phyloP scores from a whole-genome alignment of 2,113 vertebrate species.

The Saccopteryx bilineata region DNA sequence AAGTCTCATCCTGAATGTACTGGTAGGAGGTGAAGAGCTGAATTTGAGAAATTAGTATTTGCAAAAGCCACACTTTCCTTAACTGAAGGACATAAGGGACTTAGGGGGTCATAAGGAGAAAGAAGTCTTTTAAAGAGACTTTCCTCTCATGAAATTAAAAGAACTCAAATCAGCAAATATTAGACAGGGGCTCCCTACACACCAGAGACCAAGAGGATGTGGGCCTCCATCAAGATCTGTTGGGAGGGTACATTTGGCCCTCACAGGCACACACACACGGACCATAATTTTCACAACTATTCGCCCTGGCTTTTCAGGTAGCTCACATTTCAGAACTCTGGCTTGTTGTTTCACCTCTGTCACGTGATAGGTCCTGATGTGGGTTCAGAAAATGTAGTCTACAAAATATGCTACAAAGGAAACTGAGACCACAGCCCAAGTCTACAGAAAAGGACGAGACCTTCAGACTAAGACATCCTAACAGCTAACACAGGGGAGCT shows the following conservation, averaged over 20 bases:
- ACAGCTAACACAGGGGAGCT: accelerated
- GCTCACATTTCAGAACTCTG: neutral
- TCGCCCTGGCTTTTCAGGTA: neutral
- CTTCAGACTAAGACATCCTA: neutral
- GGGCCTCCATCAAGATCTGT: accelerated
- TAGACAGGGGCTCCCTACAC: accelerated
- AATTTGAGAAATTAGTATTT: neutral
- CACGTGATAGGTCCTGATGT: neutral
- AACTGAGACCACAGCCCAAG: neutral
- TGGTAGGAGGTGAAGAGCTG: neutral
- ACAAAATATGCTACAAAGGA: neutral
- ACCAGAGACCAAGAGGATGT: neutral
- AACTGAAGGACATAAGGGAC: neutral
- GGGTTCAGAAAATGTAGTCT: neutral
- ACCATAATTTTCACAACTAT: neutral
- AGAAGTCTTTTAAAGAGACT: neutral
- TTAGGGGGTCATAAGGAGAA: neutral
- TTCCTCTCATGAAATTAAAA: neutral
- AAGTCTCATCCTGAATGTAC: neutral
- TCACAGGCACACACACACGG: accelerated
- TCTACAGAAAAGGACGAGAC: neutral
- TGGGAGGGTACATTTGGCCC: neutral
- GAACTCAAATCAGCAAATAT: neutral
- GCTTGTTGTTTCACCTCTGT: neutral
- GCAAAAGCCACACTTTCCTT: neutral